A percentile compares a stretch with the other conserved stretches of the same genome.
phyloP scores from a whole-genome alignment of 1,140 invertebrate species.

The Archivesica marissinica region DNA sequence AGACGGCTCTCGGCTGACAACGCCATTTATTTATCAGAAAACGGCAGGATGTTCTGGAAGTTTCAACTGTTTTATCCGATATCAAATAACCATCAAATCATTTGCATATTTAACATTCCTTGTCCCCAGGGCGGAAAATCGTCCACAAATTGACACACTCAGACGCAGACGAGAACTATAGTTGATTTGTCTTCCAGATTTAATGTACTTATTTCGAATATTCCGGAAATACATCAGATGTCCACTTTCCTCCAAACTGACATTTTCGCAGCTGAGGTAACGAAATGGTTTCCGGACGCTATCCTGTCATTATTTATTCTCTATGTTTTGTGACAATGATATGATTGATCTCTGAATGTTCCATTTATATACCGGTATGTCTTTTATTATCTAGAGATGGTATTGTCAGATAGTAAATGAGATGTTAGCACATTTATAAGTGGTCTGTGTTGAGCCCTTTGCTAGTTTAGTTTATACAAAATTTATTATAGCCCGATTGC shows the following conservation, averaged over 20 bases:
- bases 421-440: too few species aligned
- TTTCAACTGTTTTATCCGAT: not conserved
- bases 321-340: not conserved
- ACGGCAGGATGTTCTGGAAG: not conserved
- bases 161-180: not conserved
- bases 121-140: not conserved
- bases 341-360: not conserved
- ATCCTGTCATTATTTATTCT: not conserved
- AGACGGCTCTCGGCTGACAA: too few species aligned
- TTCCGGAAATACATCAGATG: not conserved
- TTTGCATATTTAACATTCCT: not conserved
- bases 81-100: not conserved
- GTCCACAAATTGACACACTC: not conserved
- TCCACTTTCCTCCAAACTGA: not conserved
- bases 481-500: too few species aligned
- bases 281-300: not conserved
- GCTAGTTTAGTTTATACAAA: too few species aligned
- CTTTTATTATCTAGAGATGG: too few species aligned
- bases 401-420: too few species aligned
- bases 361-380: too few species aligned
- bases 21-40: not conserved
- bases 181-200: not conserved
- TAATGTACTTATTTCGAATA: conserved; percentile 28
- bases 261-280: conserved; percentile 20
- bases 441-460: too few species aligned